Base-by-base conservation (phyloP, 2,888 invertebrate species). In the Pantelozetes paolii region DNA sequence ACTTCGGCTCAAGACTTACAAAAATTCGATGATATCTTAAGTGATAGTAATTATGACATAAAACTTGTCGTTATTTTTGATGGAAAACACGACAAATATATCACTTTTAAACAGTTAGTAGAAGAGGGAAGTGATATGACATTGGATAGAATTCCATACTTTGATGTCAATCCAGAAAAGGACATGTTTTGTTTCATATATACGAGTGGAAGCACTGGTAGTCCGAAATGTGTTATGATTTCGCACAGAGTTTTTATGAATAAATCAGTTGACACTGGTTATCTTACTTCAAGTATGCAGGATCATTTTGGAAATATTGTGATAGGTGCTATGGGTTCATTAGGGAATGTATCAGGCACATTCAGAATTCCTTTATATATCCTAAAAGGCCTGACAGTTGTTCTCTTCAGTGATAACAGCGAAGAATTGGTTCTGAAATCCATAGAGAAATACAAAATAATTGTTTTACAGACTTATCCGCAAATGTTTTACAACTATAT, bases 41-140 rank as follows among this genome's bases (percentile, higher is more conserved):
- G 36, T 64, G 36, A 40, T 64, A 64, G 36, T 64, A 18, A 6
- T 1, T 8, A 36, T 20, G 11, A 8, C 0, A 2, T 36, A 11
- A 64, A 64, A 64, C 36, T 36, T 6, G 32, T 32, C 11, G 36
- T 64, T 11, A 18, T 64, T 36, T 64, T 64, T 30, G 62, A 64
- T 64, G 62, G 32, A 20, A 36, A 64, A 30, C 26, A 26, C n/a
- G 69, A 69, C 5, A 42, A 15, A 26, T 26, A 28, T 15, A 3
- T 69, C 2, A 69, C 69, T 20, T 69, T 26, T 28, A 18, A 40
- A 26, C 40, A 42, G 36, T 23, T 69, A 15, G 42, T 69, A 26
- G 42, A 13, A 20, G 69, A 69, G 26, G 69, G 69, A 28, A 69
- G 45, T 15, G 69, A 11, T 69, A 42, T 26, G 23, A 23, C n/a